Evolutionary conservation across 2,888 invertebrate species (phyloP).

Genomic region (Cylindroiulus punctatus): DNA sequence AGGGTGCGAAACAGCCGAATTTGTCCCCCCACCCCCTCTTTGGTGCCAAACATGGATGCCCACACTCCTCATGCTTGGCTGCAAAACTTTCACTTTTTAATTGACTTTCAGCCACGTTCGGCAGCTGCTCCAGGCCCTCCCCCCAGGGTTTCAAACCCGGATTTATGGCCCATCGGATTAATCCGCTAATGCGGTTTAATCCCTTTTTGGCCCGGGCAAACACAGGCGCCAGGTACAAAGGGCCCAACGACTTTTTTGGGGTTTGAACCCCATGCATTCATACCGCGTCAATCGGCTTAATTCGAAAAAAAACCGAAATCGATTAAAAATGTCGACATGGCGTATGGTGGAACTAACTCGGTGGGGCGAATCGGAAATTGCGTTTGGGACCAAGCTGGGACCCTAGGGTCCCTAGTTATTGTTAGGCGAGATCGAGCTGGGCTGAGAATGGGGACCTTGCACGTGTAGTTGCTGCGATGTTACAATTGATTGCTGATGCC

Average conservation of each 20-base stretch:
- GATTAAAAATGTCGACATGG: not conserved
- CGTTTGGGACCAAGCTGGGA: too few relatives aligned
- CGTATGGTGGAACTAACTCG: too few relatives aligned
- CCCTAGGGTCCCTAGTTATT: too few relatives aligned
- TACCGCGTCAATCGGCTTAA: not conserved
- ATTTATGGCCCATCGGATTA: not conserved
- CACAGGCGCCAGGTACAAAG: not conserved
- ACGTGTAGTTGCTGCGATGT: too few relatives aligned
- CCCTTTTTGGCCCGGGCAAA: not conserved
- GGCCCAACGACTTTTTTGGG: not conserved
- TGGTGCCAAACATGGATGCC: not conserved
- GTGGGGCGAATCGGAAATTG: too few relatives aligned
- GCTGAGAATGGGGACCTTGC: too few relatives aligned
- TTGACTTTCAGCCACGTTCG: conserved; percentile 5
- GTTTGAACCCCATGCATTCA: not conserved
- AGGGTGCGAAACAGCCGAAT: not conserved
- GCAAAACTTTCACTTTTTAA: conserved; percentile 6
- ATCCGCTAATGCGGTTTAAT: not conserved
- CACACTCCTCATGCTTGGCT: not conserved
- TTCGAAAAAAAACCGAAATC: not conserved
- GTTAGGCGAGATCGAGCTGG: too few relatives aligned
- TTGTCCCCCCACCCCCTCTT: not conserved
- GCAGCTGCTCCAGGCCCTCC: not conserved
- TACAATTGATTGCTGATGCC: too few relatives aligned
- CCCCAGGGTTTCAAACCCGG: not conserved